phyloP scores from a whole-genome alignment of 2,888 invertebrate species.

The Drosophila vallismaia region DNA sequence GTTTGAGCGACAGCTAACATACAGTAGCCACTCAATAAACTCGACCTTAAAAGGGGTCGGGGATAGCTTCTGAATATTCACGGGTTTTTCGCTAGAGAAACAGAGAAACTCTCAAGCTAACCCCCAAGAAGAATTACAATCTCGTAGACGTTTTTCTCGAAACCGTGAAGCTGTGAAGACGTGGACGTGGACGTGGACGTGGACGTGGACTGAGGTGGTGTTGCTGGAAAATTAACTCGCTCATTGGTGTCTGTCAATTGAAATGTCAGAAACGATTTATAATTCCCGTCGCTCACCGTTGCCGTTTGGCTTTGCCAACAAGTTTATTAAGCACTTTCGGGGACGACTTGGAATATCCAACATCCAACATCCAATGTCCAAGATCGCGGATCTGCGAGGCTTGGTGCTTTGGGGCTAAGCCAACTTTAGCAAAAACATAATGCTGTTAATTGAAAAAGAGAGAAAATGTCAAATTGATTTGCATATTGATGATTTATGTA shows the following conservation, averaged over 20 bases:
- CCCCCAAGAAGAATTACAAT: too few relatives aligned
- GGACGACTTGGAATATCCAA: constrained; percentile 1
- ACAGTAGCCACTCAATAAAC: constrained; percentile 54
- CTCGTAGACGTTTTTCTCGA: constrained; percentile 19
- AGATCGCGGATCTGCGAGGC: constrained; percentile 14
- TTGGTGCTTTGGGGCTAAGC: constrained; percentile 12
- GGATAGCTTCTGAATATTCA: too few relatives aligned
- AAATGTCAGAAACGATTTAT: constrained; percentile 81
- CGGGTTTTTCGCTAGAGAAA: too few relatives aligned
- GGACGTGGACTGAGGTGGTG: too few relatives aligned
- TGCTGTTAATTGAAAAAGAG: constrained; percentile 73
- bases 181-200: too few relatives aligned
- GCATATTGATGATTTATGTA: constrained; percentile 66
- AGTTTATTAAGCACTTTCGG: constrained; percentile 73
- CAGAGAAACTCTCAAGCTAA: too few relatives aligned
- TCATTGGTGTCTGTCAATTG: constrained; percentile 81
- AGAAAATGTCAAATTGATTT: constrained; percentile 68
- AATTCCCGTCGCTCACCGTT: constrained; percentile 66
- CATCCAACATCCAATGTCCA: not conserved
- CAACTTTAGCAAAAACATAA: constrained; percentile 74
- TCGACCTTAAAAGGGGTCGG: too few relatives aligned
- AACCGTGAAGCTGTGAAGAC: too few relatives aligned
- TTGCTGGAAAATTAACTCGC: constrained; percentile 77
- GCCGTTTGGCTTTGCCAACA: constrained; percentile 59
- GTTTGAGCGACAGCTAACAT: constrained; percentile 73